Conservation (phyloP, 2,797 vertebrate species). For the Crocodylus rhombifer region DNA sequence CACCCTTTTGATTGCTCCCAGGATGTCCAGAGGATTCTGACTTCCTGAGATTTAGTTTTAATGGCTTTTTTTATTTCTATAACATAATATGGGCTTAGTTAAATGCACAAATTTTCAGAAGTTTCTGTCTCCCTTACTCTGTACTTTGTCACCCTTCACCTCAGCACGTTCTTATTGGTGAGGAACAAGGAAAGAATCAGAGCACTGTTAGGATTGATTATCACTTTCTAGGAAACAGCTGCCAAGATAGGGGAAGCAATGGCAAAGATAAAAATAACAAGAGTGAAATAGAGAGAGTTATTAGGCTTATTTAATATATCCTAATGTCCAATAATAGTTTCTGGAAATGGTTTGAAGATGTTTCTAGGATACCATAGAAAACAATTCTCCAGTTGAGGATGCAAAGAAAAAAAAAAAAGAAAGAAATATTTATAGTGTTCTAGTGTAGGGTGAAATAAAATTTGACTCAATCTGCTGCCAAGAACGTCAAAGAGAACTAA, state of each 20-base stretch:
- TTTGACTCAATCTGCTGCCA: conserved; percentile 34
- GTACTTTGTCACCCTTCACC: conserved; percentile 24
- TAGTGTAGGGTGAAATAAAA: conserved; percentile 38
- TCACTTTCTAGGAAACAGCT: conserved; percentile 50
- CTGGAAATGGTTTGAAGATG: conserved; percentile 10
- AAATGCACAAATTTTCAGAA: conserved; percentile 28
- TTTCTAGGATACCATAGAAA: conserved; percentile 28
- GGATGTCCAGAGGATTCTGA: conserved; percentile 46
- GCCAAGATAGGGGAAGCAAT: conserved; percentile 66
- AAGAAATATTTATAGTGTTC: background rate
- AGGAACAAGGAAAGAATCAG: conserved; percentile 58
- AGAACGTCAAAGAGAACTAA: conserved; percentile 49
- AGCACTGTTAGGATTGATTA: background rate
- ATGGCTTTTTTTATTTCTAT: conserved; percentile 11
- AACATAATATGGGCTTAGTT: conserved; percentile 18
- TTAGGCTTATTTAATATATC: conserved; percentile 32
- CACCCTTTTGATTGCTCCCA: conserved; percentile 58
- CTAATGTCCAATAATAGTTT: conserved; percentile 28
- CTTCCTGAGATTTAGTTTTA: conserved; percentile 18
- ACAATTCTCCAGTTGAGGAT: background rate
- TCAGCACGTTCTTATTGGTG: conserved; percentile 53
- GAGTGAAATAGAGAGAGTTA: background rate
- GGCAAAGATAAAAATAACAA: background rate
- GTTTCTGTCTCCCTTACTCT: conserved; percentile 19
- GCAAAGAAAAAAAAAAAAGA: background rate